phyloP scores from a whole-genome alignment of 2,113 vertebrate species.

The Myotis lucifugus region DNA sequence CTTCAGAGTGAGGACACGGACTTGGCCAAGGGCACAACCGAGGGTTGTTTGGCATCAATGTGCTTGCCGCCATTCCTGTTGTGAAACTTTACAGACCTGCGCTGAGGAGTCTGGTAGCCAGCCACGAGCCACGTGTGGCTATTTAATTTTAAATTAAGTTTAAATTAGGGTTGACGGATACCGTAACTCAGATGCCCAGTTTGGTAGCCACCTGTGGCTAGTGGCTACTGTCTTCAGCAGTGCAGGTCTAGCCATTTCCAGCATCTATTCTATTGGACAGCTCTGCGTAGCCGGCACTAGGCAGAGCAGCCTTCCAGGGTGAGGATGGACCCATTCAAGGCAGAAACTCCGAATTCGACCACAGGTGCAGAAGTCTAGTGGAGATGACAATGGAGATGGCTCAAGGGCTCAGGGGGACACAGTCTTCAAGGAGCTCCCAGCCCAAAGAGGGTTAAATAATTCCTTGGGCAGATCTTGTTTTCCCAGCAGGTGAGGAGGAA shows the following conservation, averaged over 20 bases:
- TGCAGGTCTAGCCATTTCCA: background rate
- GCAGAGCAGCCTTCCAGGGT: background rate
- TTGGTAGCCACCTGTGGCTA: background rate
- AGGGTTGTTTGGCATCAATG: background rate
- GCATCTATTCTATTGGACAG: background rate
- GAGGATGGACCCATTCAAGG: background rate
- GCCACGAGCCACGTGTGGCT: background rate
- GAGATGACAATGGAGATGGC: background rate
- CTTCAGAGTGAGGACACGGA: background rate
- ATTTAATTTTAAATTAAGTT: background rate
- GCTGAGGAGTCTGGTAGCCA: background rate
- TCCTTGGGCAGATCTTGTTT: constrained; percentile 61
- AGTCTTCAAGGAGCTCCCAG: background rate
- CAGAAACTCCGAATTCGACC: constrained; percentile 4
- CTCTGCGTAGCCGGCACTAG: no score
- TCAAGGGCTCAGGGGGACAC: background rate
- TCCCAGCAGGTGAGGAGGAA: constrained; percentile 74
- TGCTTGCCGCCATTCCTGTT: background rate
- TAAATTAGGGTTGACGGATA: background rate
- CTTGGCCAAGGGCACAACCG: background rate
- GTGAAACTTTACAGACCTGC: background rate
- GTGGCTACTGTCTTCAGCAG: no score
- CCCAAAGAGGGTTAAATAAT: constrained; percentile 63
- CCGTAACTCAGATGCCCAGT: background rate
- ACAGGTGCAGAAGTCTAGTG: constrained; percentile 32